Evolutionary conservation across 2,888 invertebrate species (phyloP), one percentile per base, ranked within the genome.

Genomic region (Pterobdella sp.): DNA sequence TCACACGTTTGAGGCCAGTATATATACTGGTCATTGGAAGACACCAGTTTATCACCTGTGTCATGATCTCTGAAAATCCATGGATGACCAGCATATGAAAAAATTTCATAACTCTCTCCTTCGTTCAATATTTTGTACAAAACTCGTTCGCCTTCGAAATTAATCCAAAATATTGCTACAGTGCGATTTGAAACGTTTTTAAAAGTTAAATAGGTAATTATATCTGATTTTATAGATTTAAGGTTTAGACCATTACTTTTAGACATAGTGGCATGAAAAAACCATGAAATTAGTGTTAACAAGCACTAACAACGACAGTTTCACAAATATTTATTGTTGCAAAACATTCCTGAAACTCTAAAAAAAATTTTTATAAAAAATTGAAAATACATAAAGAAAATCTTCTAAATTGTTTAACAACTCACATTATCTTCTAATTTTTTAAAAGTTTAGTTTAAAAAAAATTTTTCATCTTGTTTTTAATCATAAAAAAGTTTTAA

Each of bases 61-160:
- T 56, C 60, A 56, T 26, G 26, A n/a, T 56, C 60, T n/a, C 60
- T 56, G 60, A 56, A 56, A 3, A 56, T 56, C 60, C 60, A 56
- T 56, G 60, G 60, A 26, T 56, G 60, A 3, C 60, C 60, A 7
- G 26, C 60, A 22, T 14, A 56, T 26, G 60, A 26, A n/a, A 26
- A 22, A 56, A 56, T 26, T 4, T 4, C 3, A 3, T 26, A 14
- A 3, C n/a, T 22, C 60, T 56, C 60, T 26, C n/a, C n/a, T 3
- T 7, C 3, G 18, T 18, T 3, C 60, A 56, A 56, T 3, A 3
- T 22, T 56, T n/a, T 56, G n/a, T 56, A 56, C 4, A 56, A 26
- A 56, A 56, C 60, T 56, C 60, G 18, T 22, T 56, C 60, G 26
- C 60, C 60, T 22, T 56, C 26, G n/a, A 26, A 56, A 56, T 56